Evolutionary conservation across 2,113 vertebrate genomes (phyloP), one percentile per base, ranked within the genome.

Genomic region (Mustelus asterias): DNA sequence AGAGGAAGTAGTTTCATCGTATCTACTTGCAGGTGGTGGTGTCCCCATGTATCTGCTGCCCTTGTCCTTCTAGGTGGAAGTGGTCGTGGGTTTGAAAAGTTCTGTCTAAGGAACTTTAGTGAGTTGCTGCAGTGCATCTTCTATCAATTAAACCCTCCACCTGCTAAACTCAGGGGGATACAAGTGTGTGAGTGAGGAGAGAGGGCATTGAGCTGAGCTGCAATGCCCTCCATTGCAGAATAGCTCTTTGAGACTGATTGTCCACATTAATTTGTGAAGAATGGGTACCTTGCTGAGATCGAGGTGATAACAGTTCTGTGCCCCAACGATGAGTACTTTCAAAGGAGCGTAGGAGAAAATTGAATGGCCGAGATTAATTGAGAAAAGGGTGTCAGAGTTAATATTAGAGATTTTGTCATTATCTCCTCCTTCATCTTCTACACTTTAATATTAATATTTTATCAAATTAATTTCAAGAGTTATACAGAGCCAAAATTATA

Each of bases 391-490:
- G 9, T 92, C 86, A 92, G 80, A 83, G 58, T 90, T 60, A 33
- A 60, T 60, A 90, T 90, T 63, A 92, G 33, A 37, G 18, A 93
- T 93, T 93, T 63, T 60, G 65, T 67, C 89, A 65, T 93, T 65
- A 65, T 44, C 89, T 65, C 33, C 89, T 93, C 60, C 7, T 65
- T 65, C 89, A 65, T 65, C 33, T 63, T 92, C 58, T 58, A 93
- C n/a, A 65, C 60, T 22, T 67, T 67, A 22, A 18, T 20, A 67
- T 93, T 37, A 67, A 93, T 93, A 37, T 93, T 93, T 93, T 93
- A 93, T 37, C 60, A 93, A 93, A 67, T 93, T 93, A 93, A 65
- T 93, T 93, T 93, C 89, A 67, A 67, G 37, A 14, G 33, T 67
- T 65, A 93, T 41, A 67, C 60, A 37, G 89, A 93, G 58, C 58